Percentiles rank a stretch among this genome's conserved stretches.
Conservation (phyloP, 2,113 vertebrate genomes). For the Lamprotornis superbus region DNA sequence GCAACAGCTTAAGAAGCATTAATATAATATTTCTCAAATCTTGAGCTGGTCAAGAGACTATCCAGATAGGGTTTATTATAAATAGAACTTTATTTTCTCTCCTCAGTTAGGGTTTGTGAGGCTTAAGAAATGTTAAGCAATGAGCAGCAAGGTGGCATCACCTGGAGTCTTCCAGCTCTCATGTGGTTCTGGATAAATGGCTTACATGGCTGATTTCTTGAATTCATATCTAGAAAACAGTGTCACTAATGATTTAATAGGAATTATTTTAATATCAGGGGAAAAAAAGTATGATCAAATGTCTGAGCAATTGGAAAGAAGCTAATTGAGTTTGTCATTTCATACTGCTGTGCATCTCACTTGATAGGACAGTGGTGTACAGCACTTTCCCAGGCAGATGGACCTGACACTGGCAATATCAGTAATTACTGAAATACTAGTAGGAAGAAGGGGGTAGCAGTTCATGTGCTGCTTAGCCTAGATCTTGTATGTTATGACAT, state of each 20-base stretch:
- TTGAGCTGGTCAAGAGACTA: background rate
- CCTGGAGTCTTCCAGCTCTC: background rate
- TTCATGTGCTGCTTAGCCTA: background rate
- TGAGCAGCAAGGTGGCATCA: background rate
- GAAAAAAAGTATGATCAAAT: fast-evolving
- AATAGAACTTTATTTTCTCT: background rate
- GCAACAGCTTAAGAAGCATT: background rate
- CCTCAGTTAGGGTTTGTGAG: background rate
- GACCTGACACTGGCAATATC: background rate
- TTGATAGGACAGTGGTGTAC: fast-evolving
- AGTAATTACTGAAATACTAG: background rate
- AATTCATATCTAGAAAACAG: background rate
- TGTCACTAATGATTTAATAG: background rate
- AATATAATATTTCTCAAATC: background rate
- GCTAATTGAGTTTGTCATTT: background rate
- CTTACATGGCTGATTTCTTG: background rate
- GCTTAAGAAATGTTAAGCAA: background rate
- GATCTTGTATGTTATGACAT: background rate
- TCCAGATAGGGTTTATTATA: background rate
- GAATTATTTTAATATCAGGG: background rate
- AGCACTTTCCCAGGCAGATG: background rate
- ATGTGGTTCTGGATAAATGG: background rate
- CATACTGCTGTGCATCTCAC: background rate
- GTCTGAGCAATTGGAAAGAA: background rate
- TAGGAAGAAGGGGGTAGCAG: background rate